These are phyloP conservation scores for Portunus trituberculatus DNA, from an alignment of 1,140 invertebrate genomes.

Conservation along the genomic window DNA sequence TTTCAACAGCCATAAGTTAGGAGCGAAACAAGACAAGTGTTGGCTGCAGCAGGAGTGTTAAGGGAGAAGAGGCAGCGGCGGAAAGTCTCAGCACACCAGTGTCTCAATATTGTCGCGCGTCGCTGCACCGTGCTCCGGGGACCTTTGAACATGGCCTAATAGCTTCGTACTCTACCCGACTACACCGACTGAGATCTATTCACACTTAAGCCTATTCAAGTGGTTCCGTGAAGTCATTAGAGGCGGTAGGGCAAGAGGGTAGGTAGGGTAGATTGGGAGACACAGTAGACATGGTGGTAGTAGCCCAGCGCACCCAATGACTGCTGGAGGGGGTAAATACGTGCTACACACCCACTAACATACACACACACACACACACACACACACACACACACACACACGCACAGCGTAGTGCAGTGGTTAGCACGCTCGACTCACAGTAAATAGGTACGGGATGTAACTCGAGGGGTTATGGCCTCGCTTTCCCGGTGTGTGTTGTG, in stretches of 20 bases:
- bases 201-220: conserved; percentile 69
- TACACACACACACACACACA: neutral
- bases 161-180: conserved; percentile 55
- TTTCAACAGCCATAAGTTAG: no score
- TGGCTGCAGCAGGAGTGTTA: no score
- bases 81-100: neutral
- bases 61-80: no score
- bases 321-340: neutral
- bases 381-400: neutral
- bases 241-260: neutral
- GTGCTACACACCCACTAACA: neutral
- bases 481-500: no score
- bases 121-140: neutral
- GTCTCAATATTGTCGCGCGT: neutral
- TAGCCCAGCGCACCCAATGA: neutral
- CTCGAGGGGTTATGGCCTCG: no score
- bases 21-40: neutral
- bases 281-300: neutral
- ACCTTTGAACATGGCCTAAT: conserved; percentile 17
- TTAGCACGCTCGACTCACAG: no score
- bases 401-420: no score
- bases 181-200: conserved; percentile 30
- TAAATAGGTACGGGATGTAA: no score
- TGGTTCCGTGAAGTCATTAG: conserved; percentile 45
- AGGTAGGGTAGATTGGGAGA: neutral